A percentile compares a stretch with the other conserved stretches of the same genome.
phyloP scores from a whole-genome alignment of 2,113 vertebrate species.

The Cheirogaleus medius region DNA sequence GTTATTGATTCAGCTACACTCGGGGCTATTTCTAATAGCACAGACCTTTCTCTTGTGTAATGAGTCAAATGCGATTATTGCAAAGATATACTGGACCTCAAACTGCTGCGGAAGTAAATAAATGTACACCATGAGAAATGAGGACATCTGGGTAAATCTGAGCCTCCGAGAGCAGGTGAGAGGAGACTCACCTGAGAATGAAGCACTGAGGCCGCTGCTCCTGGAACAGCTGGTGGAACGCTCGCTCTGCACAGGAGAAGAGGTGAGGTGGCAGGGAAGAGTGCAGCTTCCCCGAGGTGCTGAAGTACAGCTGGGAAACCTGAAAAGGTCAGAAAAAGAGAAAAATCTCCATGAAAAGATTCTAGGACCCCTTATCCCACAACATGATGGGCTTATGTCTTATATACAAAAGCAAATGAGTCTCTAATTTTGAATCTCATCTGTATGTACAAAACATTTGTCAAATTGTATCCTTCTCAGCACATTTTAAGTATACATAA shows the following conservation, averaged over 20 bases:
- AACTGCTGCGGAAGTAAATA: conserved; percentile 39
- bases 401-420: not conserved
- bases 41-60: not conserved
- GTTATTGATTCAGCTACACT: conserved; percentile 42
- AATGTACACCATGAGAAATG: conserved; percentile 45
- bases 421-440: too few species aligned
- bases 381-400: accelerated
- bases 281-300: conserved; percentile 89
- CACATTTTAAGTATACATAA: not conserved
- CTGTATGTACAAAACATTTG: not conserved
- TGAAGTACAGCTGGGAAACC: conserved; percentile 96
- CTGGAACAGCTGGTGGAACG: conserved; percentile 95
- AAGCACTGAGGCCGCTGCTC: conserved; percentile 93
- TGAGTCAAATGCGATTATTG: conserved; percentile 39
- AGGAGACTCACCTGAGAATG: conserved; percentile 91
- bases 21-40: not conserved
- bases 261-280: conserved; percentile 95
- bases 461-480: not conserved
- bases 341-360: not conserved
- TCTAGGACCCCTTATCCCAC: accelerated
- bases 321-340: conserved; percentile 69
- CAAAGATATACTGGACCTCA: not conserved
- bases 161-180: not conserved
- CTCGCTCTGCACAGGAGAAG: conserved; percentile 94
- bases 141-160: not conserved